A percentile compares a stretch with the other conserved stretches of the same genome.
These are phyloP conservation scores for Antheraea mylitta DNA, from an alignment of 1,140 invertebrate genomes.

Conservation along the genomic window DNA sequence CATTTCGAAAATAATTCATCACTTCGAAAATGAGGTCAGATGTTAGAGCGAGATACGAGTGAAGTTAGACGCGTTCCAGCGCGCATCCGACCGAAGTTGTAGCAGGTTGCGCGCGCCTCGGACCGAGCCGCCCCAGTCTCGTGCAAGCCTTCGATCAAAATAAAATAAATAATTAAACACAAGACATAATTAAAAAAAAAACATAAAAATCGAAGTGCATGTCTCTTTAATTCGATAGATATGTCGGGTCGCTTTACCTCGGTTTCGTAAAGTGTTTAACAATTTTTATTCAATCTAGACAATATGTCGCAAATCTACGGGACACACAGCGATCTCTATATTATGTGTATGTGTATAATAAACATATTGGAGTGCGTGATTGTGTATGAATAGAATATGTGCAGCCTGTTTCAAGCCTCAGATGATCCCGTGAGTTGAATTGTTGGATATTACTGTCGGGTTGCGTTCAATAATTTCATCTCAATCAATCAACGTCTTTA, in stretches of 20 bases:
- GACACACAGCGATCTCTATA: background rate
- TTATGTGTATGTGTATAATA: background rate
- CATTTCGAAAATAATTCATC: constrained; percentile 71
- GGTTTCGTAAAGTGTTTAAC: background rate
- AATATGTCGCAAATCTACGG: background rate
- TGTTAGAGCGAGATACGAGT: constrained; percentile 21
- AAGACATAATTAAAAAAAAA: background rate
- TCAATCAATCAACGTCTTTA: background rate
- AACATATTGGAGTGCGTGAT: background rate
- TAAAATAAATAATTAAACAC: background rate
- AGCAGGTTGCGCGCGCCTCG: constrained; percentile 35
- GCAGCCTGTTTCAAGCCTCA: background rate
- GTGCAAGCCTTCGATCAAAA: background rate
- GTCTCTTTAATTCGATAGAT: background rate
- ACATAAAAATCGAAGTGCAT: background rate
- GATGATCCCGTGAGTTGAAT: background rate
- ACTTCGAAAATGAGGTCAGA: constrained; percentile 52
- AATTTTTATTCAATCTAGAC: background rate
- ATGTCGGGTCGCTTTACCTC: background rate
- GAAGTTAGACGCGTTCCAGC: constrained; percentile 36
- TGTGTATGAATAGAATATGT: background rate
- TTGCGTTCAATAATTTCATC: background rate
- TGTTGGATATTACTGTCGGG: background rate
- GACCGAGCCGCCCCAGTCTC: constrained; percentile 22
- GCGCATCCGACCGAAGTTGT: constrained; percentile 40